Percentiles rank a stretch among this genome's conserved stretches.
Conservation (phyloP, 2,888 invertebrate species). For the Metopia argyrocephala region DNA sequence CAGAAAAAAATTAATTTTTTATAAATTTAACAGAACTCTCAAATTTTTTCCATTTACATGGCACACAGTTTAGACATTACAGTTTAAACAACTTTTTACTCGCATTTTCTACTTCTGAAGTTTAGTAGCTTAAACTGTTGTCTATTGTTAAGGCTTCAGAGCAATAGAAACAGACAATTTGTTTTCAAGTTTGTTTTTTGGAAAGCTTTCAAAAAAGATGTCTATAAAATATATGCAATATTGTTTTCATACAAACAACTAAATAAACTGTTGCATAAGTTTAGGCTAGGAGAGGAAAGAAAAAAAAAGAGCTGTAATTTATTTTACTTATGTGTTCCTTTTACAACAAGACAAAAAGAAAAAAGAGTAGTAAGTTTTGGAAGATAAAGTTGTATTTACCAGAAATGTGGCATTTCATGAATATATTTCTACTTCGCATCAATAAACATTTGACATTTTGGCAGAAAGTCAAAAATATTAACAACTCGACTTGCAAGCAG, state of each 20-base stretch:
- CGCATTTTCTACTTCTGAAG: not conserved
- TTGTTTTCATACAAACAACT: not conserved
- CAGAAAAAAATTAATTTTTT: too few species aligned
- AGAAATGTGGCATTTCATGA: not conserved
- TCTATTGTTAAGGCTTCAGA: constrained; percentile 16
- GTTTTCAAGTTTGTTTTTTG: not conserved
- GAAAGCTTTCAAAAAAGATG: constrained; percentile 5
- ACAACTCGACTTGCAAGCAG: not conserved
- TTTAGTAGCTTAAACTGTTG: constrained; percentile 25
- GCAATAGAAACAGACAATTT: not conserved
- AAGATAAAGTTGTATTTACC: too few species aligned
- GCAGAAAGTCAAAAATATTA: not conserved
- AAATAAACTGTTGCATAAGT: constrained; percentile 57
- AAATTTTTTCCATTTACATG: not conserved
- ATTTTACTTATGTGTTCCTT: not conserved
- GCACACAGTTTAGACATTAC: not conserved
- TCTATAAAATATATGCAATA: not conserved
- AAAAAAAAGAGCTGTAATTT: not conserved
- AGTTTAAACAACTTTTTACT: not conserved
- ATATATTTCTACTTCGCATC: not conserved
- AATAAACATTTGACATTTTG: not conserved
- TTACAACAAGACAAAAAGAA: too few species aligned
- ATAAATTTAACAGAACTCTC: not conserved
- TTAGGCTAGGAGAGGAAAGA: too few species aligned
- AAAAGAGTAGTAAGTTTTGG: too few species aligned